Percentiles rank a stretch among this genome's conserved stretches.
Evolutionary conservation across 2,797 vertebrate genomes (phyloP).

Genomic region (Sebastes paucispinis): DNA sequence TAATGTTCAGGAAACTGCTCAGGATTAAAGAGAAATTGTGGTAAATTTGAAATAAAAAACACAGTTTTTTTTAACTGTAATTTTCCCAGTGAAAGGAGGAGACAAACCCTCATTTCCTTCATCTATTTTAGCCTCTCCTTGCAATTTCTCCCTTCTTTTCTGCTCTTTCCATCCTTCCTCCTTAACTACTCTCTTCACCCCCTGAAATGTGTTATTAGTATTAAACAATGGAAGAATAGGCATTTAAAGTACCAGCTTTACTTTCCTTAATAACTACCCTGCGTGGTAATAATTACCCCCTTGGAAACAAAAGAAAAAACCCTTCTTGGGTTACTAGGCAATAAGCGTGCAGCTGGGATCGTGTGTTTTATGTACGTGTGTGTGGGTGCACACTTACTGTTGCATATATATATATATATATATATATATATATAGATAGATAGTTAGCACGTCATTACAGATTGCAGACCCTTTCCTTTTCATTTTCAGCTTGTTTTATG

Average conservation of each 20-base stretch:
- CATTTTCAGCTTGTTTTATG: background rate
- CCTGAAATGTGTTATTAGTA: conserved; percentile 75
- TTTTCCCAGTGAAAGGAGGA: conserved; percentile 27
- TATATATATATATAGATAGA: background rate
- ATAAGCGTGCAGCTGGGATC: conserved; percentile 66
- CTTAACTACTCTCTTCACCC: conserved; percentile 62
- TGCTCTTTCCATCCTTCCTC: conserved; percentile 57
- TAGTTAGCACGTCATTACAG: conserved; percentile 6
- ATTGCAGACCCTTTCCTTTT: conserved; percentile 8
- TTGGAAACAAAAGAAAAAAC: conserved; percentile 60
- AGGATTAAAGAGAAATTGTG: background rate
- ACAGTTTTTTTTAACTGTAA: conserved; percentile 7
- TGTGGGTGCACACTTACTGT: conserved; percentile 23
- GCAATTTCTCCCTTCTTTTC: conserved; percentile 32
- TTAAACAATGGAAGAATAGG: conserved; percentile 70
- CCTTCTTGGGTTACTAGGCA: conserved; percentile 61
- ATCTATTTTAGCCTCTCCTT: conserved; percentile 54
- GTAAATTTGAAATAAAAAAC: conserved; percentile 14
- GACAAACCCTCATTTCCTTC: conserved; percentile 36
- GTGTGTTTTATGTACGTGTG: conserved; percentile 13
- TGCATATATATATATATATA: background rate
- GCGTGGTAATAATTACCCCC: conserved; percentile 68
- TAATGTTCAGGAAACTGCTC: background rate
- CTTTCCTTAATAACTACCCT: conserved; percentile 76
- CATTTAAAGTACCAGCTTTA: conserved; percentile 73